These are phyloP conservation scores for Cygnus atratus DNA, from an alignment of 2,113 vertebrate genomes.

Conservation along the genomic window DNA sequence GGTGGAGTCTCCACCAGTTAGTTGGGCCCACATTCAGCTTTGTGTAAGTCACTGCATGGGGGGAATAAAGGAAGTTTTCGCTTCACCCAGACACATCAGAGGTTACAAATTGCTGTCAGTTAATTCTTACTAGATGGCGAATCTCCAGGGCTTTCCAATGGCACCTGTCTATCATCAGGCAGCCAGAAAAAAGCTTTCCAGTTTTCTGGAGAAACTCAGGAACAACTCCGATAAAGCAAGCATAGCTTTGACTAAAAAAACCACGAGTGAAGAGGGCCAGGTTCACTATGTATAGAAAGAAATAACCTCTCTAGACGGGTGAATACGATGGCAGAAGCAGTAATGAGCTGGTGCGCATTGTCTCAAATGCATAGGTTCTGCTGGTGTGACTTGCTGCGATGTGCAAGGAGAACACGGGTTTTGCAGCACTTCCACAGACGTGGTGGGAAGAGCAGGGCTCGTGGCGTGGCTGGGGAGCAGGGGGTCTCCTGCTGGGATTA, in stretches of 20 bases:
- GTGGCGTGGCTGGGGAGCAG: not conserved
- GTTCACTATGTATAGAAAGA: fast-evolving
- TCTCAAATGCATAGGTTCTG: not conserved
- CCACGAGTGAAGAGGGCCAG: not conserved
- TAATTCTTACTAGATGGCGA: not conserved
- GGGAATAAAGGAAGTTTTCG: not conserved
- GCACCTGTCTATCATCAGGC: not conserved
- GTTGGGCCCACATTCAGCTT: not conserved
- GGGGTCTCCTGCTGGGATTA: not conserved
- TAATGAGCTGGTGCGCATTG: fast-evolving
- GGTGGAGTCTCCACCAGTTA: fast-evolving
- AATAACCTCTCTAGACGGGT: not conserved
- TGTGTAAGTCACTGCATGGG: not conserved
- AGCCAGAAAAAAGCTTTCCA: not conserved
- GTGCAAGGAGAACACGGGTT: fast-evolving
- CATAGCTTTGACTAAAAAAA: not conserved
- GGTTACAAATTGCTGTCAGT: not conserved
- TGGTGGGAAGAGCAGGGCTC: not conserved
- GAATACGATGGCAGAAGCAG: not conserved
- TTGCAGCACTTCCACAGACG: not conserved
- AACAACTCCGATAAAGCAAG: not conserved
- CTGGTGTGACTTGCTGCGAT: not conserved
- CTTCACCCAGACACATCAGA: not conserved
- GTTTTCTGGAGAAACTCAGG: not conserved
- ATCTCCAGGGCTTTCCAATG: not conserved